phyloP scores from a whole-genome alignment of 2,888 invertebrate genomes.

The Ceraclea dissimilis region DNA sequence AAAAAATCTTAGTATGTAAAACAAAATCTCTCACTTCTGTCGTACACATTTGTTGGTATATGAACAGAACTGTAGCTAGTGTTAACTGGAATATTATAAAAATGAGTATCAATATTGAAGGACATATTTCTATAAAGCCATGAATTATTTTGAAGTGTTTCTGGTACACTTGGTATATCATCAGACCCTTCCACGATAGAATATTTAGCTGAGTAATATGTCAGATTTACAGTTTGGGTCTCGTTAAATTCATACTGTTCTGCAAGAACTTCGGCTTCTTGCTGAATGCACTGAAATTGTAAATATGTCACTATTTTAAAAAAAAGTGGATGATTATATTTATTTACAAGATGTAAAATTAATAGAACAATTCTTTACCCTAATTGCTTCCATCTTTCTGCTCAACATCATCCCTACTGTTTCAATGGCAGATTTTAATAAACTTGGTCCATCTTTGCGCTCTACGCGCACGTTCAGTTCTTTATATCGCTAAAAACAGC shows the following conservation, averaged over 20 bases:
- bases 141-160: conserved; percentile 31
- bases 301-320: not conserved
- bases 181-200: conserved; percentile 44
- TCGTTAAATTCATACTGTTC: conserved; percentile 51
- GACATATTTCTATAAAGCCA: conserved; percentile 47
- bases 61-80: conserved; percentile 80
- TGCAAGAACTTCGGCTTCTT: conserved; percentile 61
- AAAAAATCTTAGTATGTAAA: not conserved
- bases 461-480: conserved; percentile 71
- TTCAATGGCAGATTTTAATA: conserved; percentile 70
- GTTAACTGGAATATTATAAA: conserved; percentile 77
- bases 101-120: conserved; percentile 69
- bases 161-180: conserved; percentile 30
- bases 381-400: conserved; percentile 83
- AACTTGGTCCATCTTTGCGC: conserved; percentile 68
- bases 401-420: conserved; percentile 81
- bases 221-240: conserved; percentile 36
- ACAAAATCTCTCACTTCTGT: conserved; percentile 51
- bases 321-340: no score
- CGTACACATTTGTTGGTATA: conserved; percentile 90
- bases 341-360: no score
- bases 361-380: conserved; percentile 44
- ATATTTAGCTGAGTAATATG: conserved; percentile 79
- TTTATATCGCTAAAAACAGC: conserved; percentile 61
- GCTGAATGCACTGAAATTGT: conserved; percentile 60